These are phyloP conservation scores for Bufotes viridis DNA, from an alignment of 2,797 vertebrate genomes.

Conservation along the genomic window DNA sequence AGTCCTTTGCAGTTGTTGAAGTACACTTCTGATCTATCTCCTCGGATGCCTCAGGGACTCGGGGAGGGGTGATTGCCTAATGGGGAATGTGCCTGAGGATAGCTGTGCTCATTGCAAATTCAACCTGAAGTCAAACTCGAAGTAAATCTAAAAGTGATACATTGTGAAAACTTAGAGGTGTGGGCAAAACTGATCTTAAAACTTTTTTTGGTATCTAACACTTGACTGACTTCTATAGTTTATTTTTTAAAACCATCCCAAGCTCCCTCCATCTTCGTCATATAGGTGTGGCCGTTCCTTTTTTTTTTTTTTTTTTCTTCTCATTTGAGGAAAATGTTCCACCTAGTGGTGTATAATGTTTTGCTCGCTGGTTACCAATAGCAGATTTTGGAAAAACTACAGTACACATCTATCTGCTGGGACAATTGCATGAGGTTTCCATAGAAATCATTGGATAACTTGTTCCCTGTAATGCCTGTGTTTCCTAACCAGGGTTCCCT, in stretches of 20 bases:
- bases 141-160: background rate
- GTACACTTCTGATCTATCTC: conserved; percentile 15
- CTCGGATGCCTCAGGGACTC: background rate
- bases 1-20: background rate
- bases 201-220: background rate
- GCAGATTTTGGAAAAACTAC: background rate
- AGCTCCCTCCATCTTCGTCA: conserved; percentile 3
- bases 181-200: background rate
- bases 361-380: background rate
- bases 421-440: too few relatives aligned
- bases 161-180: background rate
- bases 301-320: background rate
- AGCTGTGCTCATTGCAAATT: conserved; percentile 28
- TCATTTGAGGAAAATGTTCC: conserved; percentile 12
- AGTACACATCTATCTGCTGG: background rate
- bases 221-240: background rate
- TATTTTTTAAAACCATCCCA: background rate
- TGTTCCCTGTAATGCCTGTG: background rate
- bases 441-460: too few relatives aligned
- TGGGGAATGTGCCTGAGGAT: conserved; percentile 49
- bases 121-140: conserved; percentile 1
- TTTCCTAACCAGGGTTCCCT: background rate
- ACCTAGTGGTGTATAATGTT: conserved; percentile 47
- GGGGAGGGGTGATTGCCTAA: conserved; percentile 24
- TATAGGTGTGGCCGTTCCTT: conserved; percentile 4